Base-by-base conservation (phyloP, 2,113 vertebrate genomes). In the Osmerus eperlanus region DNA sequence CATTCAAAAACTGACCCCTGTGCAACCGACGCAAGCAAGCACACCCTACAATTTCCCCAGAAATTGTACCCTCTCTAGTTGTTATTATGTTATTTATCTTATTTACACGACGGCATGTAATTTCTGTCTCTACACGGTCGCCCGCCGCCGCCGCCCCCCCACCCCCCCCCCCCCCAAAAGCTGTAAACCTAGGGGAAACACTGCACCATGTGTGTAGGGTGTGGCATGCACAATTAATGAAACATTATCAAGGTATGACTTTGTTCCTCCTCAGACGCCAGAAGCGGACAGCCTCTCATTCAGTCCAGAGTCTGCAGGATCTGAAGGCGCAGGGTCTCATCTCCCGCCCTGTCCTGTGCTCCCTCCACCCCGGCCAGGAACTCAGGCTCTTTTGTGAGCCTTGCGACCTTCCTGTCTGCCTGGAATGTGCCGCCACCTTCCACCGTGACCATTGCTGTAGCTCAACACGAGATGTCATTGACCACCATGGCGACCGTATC, bases 331-430 rank as follows among this genome's bases (percentile, higher is more conserved):
- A 85, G 47, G 93, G 89, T 36, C 88, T 77, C 0, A 67, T 94
- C 0, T 75, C 87, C 65, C 93, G 93, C 7, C 91, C 92, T 19
- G 85, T 95, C 23, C 87, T 93, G 75, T 98, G 97, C 81, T 73
- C 85, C 9, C 67, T 89, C 7, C 96, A 97, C 79, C 92, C 94
- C 0, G 84, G 90, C 0, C 94, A 97, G 91, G 94, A 96, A 84
- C 89, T 98, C 4, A 87, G 88, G 8, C 91, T 96, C 76, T 99
- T 96, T 90, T 98, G 97, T 0, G 93, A 94, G 88, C 86, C 90
- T 54, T 97, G 96, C 1, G 94, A 96, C 85, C 87, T 83, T 13
- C 91, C 94, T 0, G 90, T 96, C 68, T 99, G 96, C 81, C 84
- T 84, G 70, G 92, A 95, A 4, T 98, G 97, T 0, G 71, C 91